Percentiles rank a stretch among this genome's conserved stretches.
phyloP scores from a whole-genome alignment of 2,888 invertebrate species.

The Pantelozetes paolii region DNA sequence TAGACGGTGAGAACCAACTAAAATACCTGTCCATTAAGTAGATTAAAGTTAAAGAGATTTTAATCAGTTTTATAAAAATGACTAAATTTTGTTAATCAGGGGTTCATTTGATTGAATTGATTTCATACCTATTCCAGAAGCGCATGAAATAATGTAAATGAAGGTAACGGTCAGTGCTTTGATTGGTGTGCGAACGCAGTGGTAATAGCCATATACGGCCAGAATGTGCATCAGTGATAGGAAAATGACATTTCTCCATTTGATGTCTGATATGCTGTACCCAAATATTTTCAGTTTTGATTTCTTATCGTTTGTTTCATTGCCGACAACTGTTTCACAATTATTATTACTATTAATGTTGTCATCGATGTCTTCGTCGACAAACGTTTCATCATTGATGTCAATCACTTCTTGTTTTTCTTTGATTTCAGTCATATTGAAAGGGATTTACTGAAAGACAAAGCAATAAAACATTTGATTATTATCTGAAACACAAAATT shows the following conservation, averaged over 20 bases:
- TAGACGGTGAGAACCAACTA: slow-evolving; percentile 30
- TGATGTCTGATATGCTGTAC: neutral
- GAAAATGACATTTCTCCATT: neutral
- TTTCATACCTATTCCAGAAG: slow-evolving; percentile 8
- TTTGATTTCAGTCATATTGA: neutral
- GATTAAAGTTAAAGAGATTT: too few species aligned
- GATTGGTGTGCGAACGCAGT: neutral
- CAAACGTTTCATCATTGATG: neutral
- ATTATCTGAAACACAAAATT: too few species aligned
- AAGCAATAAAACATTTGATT: too few species aligned
- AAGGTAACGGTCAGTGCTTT: slow-evolving; percentile 13
- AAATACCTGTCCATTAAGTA: too few species aligned
- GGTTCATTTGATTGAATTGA: too few species aligned
- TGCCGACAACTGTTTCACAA: neutral
- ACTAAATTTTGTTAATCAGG: too few species aligned
- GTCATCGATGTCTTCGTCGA: neutral
- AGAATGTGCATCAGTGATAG: neutral
- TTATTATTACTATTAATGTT: neutral
- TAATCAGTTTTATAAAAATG: too few species aligned
- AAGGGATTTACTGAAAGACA: too few species aligned
- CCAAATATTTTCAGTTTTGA: neutral
- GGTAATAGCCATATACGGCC: slow-evolving; percentile 10
- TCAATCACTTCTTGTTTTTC: neutral
- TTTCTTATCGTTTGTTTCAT: neutral
- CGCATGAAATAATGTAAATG: slow-evolving; percentile 1